These are phyloP conservation scores for Megalops cyprinoides DNA, from an alignment of 2,797 vertebrate genomes.

Conservation along the genomic window DNA sequence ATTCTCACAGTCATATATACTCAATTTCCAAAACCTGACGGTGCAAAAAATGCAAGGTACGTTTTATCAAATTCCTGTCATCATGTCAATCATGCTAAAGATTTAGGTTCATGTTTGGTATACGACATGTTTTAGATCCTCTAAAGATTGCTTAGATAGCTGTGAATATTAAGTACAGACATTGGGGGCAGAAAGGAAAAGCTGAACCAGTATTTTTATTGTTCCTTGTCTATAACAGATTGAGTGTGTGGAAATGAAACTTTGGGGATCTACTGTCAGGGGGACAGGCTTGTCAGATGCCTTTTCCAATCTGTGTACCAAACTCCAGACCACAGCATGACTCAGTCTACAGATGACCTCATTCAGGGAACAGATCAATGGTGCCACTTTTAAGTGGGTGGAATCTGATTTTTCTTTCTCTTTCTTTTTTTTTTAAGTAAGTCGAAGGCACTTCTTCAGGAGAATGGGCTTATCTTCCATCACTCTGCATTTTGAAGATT, in stretches of 20 bases:
- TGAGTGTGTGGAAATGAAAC: conserved; percentile 15
- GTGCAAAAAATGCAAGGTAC: no score
- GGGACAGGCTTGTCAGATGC: conserved; percentile 38
- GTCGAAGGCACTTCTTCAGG: conserved; percentile 35
- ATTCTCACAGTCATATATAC: no score
- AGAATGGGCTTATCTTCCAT: conserved; percentile 37
- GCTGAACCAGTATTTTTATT: not conserved
- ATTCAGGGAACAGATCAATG: conserved; percentile 48
- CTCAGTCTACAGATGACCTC: conserved; percentile 37
- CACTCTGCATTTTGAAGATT: conserved; percentile 33
- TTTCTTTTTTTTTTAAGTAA: conserved; percentile 31
- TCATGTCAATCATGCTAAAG: no score
- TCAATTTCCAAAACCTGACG: no score
- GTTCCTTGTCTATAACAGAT: not conserved
- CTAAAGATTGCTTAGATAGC: no score
- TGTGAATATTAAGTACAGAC: no score
- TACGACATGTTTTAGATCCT: no score
- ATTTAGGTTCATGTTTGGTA: no score
- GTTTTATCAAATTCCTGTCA: no score
- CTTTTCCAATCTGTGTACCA: conserved; percentile 26
- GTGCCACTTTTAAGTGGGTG: conserved; percentile 43
- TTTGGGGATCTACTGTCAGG: conserved; percentile 29
- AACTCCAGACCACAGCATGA: conserved; percentile 39
- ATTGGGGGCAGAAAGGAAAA: not conserved
- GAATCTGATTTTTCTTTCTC: conserved; percentile 33